A percentile compares a stretch with the other conserved stretches of the same genome.
Evolutionary conservation across 2,797 vertebrate species (phyloP).

Genomic region (Sorex maritimensis): DNA sequence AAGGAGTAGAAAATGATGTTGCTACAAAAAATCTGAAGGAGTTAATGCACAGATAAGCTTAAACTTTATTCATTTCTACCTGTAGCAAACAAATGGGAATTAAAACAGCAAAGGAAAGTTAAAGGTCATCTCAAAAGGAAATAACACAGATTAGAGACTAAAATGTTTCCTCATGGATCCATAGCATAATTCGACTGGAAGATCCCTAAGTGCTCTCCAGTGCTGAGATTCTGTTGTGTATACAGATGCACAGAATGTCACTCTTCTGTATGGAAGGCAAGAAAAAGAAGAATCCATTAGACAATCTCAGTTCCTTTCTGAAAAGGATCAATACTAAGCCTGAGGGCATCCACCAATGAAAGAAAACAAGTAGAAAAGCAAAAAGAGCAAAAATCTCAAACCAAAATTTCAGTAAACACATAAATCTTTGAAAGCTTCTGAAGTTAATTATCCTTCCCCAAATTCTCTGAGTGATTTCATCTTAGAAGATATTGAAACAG

Average conservation of each 20-base stretch:
- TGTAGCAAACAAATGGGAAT: conserved; percentile 58
- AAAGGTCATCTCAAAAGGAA: conserved; percentile 13
- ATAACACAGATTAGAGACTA: not conserved
- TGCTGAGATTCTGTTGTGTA: conserved; percentile 19
- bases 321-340: conserved; percentile 39
- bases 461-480: conserved; percentile 69
- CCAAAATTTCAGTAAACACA: conserved; percentile 59
- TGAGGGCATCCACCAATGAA: not conserved
- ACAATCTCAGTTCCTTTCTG: conserved; percentile 14
- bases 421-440: conserved; percentile 53
- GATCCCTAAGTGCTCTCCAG: not conserved
- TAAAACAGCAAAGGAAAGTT: not conserved
- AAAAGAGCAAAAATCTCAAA: conserved; percentile 59
- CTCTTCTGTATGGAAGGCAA: conserved; percentile 69
- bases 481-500: conserved; percentile 46
- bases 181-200: conserved; percentile 48
- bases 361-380: conserved; percentile 34
- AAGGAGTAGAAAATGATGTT: conserved; percentile 35
- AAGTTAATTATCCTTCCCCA: conserved; percentile 28
- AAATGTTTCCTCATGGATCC: conserved; percentile 25
- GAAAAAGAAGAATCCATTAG: conserved; percentile 43
- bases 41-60: conserved; percentile 52
- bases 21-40: conserved; percentile 33
- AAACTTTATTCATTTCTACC: conserved; percentile 57
- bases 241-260: conserved; percentile 17